A percentile compares a stretch with the other conserved stretches of the same genome.
These are phyloP conservation scores for Druon quercuslanigerum DNA, from an alignment of 1,140 invertebrate genomes.

Conservation along the genomic window DNA sequence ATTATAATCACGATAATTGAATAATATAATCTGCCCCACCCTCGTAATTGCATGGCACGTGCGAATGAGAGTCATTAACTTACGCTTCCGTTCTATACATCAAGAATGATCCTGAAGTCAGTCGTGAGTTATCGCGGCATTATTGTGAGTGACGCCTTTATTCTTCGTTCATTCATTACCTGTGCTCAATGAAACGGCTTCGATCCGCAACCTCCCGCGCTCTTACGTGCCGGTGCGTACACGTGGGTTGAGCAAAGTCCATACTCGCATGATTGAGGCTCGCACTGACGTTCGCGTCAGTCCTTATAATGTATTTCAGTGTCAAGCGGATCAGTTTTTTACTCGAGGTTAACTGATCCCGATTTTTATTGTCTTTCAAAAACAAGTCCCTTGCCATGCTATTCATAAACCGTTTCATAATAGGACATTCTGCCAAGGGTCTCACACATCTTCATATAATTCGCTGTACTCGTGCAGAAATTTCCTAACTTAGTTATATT, in stretches of 20 bases:
- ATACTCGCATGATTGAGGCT: not conserved
- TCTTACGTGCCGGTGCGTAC: constrained; percentile 23
- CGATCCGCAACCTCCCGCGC: constrained; percentile 22
- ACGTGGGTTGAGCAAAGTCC: constrained; percentile 31
- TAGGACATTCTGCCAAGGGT: too few species aligned
- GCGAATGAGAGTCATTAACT: constrained; percentile 16
- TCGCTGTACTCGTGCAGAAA: too few species aligned
- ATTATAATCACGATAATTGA: too few species aligned
- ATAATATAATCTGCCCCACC: not conserved
- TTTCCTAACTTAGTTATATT: too few species aligned
- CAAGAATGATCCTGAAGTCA: constrained; percentile 5
- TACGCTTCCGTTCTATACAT: not conserved
- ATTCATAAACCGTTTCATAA: too few species aligned
- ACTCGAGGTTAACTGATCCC: constrained; percentile 4
- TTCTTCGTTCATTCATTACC: constrained; percentile 50
- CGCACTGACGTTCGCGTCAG: not conserved
- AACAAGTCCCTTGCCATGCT: not conserved
- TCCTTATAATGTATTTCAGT: constrained; percentile 25
- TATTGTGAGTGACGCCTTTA: constrained; percentile 34
- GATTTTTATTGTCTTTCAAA: constrained; percentile 1
- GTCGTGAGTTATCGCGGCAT: constrained; percentile 1
- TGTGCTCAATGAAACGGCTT: constrained; percentile 48
- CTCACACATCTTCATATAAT: too few species aligned
- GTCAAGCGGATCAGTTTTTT: constrained; percentile 11
- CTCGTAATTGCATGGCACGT: constrained; percentile 9